phyloP scores from a whole-genome alignment of 2,797 vertebrate species.

The Propithecus deckenii region DNA sequence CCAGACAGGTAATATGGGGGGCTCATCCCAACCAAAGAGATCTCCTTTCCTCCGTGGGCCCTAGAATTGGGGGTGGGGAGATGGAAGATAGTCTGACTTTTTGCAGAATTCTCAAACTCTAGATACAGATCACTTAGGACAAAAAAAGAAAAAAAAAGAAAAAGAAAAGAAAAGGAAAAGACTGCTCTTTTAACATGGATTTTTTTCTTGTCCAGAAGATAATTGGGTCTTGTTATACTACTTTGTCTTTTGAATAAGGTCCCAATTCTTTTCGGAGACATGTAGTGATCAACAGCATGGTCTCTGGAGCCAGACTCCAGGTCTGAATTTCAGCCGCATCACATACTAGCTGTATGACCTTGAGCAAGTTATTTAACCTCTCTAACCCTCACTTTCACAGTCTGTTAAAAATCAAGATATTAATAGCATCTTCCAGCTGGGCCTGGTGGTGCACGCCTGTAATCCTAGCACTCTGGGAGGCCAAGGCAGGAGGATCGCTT shows the following conservation, averaged over 20 bases:
- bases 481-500: too few relatives aligned
- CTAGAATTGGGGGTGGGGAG: background rate
- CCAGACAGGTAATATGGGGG: conserved; percentile 43
- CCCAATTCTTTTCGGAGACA: background rate
- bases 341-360: background rate
- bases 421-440: background rate
- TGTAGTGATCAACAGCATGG: background rate
- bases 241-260: background rate
- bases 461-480: too few relatives aligned
- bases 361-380: background rate
- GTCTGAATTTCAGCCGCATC: background rate
- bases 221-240: background rate
- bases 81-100: background rate
- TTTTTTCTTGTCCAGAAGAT: background rate
- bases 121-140: background rate
- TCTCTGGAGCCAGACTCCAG: background rate
- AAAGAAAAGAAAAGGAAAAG: background rate
- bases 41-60: conserved; percentile 45
- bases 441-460: too few relatives aligned
- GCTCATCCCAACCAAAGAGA: background rate
- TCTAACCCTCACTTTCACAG: background rate
- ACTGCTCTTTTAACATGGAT: background rate
- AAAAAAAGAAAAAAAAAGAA: background rate
- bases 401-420: conserved; percentile 3
- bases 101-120: conserved; percentile 35